phyloP scores from a whole-genome alignment of 2,113 vertebrate species.

The Bolborhynchus lineola region DNA sequence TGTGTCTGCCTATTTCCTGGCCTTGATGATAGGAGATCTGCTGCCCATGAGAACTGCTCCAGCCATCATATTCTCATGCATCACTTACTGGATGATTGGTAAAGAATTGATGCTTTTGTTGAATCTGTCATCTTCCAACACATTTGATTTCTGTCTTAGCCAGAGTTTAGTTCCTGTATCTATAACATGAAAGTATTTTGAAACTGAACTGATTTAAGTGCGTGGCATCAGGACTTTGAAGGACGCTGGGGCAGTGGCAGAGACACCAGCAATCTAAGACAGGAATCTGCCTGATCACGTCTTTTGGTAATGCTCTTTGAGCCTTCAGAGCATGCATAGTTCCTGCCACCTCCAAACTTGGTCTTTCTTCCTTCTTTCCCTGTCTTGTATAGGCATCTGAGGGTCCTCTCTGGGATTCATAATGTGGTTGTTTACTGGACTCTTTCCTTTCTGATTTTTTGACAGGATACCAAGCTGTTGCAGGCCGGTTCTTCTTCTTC shows the following conservation, averaged over 20 bases:
- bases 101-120: constrained; percentile 37
- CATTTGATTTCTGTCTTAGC: background rate
- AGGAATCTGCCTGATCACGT: background rate
- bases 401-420: background rate
- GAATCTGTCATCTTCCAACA: background rate
- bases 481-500: constrained; percentile 61
- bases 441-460: background rate
- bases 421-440: background rate
- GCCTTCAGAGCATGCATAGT: background rate
- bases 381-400: background rate
- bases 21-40: constrained; percentile 70
- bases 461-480: constrained; percentile 54
- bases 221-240: background rate
- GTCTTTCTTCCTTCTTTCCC: background rate
- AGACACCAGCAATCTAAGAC: background rate
- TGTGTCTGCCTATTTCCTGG: constrained; percentile 70
- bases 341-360: background rate
- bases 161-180: background rate
- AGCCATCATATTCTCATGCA: constrained; percentile 63
- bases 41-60: constrained; percentile 72
- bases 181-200: background rate
- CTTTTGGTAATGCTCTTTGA: background rate
- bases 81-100: constrained; percentile 77
- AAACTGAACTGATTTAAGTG: background rate
- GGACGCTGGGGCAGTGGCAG: background rate